Conservation (phyloP, 2,888 invertebrate species). For the Conus canariensis region DNA sequence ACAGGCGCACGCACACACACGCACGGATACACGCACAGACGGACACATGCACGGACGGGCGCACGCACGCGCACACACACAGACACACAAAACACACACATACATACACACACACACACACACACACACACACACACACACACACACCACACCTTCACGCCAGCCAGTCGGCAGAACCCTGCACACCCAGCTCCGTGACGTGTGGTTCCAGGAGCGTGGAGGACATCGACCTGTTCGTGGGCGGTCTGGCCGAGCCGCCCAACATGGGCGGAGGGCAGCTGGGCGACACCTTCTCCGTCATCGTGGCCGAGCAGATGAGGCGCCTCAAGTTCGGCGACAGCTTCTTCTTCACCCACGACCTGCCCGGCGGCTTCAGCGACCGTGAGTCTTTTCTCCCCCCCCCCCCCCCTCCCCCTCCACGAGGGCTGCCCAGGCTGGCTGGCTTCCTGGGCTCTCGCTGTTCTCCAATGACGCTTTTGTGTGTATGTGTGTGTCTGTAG, state of each 20-base stretch:
- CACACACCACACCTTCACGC: too few relatives aligned
- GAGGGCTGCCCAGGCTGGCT: too few relatives aligned
- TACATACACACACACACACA: too few relatives aligned
- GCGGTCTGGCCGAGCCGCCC: constrained; percentile 33
- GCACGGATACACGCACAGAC: too few relatives aligned
- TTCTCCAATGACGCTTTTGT: not conserved
- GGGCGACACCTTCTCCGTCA: constrained; percentile 22
- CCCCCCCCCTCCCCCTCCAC: too few relatives aligned
- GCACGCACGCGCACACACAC: too few relatives aligned
- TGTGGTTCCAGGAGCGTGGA: constrained; percentile 14
- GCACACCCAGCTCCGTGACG: too few relatives aligned
- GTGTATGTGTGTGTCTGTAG: not conserved
- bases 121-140: too few relatives aligned
- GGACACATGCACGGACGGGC: too few relatives aligned
- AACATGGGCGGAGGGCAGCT: constrained; percentile 14
- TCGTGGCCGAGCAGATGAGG: constrained; percentile 35
- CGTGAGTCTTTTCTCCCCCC: not conserved
- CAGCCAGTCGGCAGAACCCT: too few relatives aligned
- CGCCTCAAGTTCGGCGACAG: constrained; percentile 37
- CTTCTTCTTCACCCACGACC: constrained; percentile 36
- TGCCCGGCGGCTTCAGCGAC: not conserved
- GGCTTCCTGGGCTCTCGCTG: not conserved
- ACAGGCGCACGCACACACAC: too few relatives aligned
- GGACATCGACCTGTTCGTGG: constrained; percentile 39
- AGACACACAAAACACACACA: too few relatives aligned